Percentiles rank a stretch among this genome's conserved stretches.
Conservation (phyloP, 2,113 vertebrate genomes). For the Tachysurus vachellii region DNA sequence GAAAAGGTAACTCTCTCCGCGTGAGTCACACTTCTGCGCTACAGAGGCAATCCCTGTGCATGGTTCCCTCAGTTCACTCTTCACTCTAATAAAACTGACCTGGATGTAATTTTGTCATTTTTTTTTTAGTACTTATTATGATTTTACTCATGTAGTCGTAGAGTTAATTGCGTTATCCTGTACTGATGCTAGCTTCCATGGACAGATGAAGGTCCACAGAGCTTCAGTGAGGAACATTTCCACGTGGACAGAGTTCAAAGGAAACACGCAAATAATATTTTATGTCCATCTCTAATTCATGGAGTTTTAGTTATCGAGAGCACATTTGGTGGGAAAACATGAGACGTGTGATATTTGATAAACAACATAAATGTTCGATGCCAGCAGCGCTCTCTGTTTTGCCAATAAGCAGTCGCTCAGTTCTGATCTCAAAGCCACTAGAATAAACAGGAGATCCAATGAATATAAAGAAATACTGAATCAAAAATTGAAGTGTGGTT, state of each 20-base stretch:
- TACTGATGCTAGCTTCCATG: neutral
- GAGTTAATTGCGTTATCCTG: neutral
- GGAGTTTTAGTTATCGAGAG: conserved; percentile 14
- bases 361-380: conserved; percentile 21
- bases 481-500: neutral
- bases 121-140: neutral
- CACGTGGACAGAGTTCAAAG: conserved; percentile 11
- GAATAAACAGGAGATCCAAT: neutral
- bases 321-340: conserved; percentile 21
- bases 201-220: neutral
- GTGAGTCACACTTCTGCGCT: conserved; percentile 11
- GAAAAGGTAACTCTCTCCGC: conserved; percentile 31
- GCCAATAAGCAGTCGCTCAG: conserved; percentile 29
- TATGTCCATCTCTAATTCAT: conserved; percentile 29
- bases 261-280: conserved; percentile 31
- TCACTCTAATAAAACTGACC: neutral
- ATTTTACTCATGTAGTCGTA: neutral
- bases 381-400: neutral
- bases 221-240: neutral
- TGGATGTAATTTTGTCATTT: neutral
- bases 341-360: neutral
- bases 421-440: conserved; percentile 14
- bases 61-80: neutral
- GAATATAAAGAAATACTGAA: neutral
- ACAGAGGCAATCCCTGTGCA: neutral